Evolutionary conservation across 2,888 invertebrate genomes (phyloP), one percentile per base, ranked within the genome.

Genomic region (Drosophila kanekoi): DNA sequence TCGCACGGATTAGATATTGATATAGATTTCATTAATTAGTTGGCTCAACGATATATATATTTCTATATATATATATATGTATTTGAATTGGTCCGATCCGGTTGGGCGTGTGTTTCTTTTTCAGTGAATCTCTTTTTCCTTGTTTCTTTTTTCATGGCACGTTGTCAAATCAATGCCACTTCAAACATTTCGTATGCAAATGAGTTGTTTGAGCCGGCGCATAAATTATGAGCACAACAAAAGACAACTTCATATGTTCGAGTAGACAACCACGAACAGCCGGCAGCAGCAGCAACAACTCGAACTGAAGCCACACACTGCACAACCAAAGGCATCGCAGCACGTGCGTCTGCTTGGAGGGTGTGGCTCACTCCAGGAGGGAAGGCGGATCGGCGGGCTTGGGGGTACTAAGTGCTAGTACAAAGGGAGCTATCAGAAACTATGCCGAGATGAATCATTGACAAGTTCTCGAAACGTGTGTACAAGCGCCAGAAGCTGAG

Each of bases 1-100:
- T 78, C 65, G 66, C 60, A 67, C 57, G 69, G 83, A 80, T 82
- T 65, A 76, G 86, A 82, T 87, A 64, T 79, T 84, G 72, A 84
- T 72, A 67, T 72, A 72, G 85, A 88, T 85, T 88, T 85, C 78
- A 81, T 85, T 88, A 88, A 85, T 88, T 85, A 86, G 87, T 74
- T 79, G 40, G 41, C 37, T 43, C 44, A 59, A n/a, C 72, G 53
- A 64, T 68, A 59, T 43, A 52, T 44, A 53, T 44, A 38, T 16
- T 2, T 18, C 37, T 45, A 33, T 47, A n/a, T 35, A 45, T 61
- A 10, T 49, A 32, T 33, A 23, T 13, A 13, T 49, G 5, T 49
- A 11, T 40, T 11, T 48, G 57, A 53, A 63, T 63, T 67, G 63
- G 13, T 48, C 10, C 52, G 56, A 58, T 61, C 44, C 54, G 41